Evolutionary conservation across 2,888 invertebrate species (phyloP).

Genomic region (Baccha elongata): DNA sequence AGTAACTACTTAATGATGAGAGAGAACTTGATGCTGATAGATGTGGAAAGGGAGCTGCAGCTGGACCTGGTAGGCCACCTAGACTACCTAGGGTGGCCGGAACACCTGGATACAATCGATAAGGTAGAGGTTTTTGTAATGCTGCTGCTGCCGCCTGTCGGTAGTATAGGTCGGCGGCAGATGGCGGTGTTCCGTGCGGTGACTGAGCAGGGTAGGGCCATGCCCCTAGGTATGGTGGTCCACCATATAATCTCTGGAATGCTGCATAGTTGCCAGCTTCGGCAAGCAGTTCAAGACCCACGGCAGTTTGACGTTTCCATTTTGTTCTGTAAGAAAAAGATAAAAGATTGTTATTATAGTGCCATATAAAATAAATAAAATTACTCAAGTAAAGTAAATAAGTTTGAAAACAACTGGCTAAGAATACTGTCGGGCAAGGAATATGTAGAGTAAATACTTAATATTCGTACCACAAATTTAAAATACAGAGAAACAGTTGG

Average conservation of each 20-base stretch:
- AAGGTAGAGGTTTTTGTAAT: slow-evolving; percentile 94
- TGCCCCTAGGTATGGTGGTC: slow-evolving; percentile 86
- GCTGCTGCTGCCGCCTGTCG: slow-evolving; percentile 91
- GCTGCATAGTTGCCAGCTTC: slow-evolving; percentile 99
- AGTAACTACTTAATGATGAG: slow-evolving; percentile 84
- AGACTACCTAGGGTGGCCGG: slow-evolving; percentile 79
- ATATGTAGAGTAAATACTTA: too few relatives aligned
- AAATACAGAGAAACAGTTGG: too few relatives aligned
- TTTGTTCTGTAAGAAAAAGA: slow-evolving; percentile 88
- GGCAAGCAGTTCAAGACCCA: slow-evolving; percentile 96
- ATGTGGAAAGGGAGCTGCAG: slow-evolving; percentile 81
- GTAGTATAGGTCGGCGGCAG: slow-evolving; percentile 91
- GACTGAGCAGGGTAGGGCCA: slow-evolving; percentile 85
- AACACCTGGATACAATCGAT: slow-evolving; percentile 83
- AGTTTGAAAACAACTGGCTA: too few relatives aligned
- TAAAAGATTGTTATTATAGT: background rate
- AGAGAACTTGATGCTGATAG: slow-evolving; percentile 87
- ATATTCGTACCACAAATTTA: too few relatives aligned
- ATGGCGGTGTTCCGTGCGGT: slow-evolving; percentile 86
- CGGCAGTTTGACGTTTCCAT: slow-evolving; percentile 99
- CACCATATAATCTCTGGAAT: slow-evolving; percentile 96
- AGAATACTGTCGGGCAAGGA: too few relatives aligned
- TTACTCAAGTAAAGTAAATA: too few relatives aligned
- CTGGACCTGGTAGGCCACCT: slow-evolving; percentile 80
- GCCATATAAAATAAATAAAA: too few relatives aligned